Percentiles rank a stretch among this genome's conserved stretches.
phyloP scores from a whole-genome alignment of 2,797 vertebrate species.

The Nannoperca obscura region DNA sequence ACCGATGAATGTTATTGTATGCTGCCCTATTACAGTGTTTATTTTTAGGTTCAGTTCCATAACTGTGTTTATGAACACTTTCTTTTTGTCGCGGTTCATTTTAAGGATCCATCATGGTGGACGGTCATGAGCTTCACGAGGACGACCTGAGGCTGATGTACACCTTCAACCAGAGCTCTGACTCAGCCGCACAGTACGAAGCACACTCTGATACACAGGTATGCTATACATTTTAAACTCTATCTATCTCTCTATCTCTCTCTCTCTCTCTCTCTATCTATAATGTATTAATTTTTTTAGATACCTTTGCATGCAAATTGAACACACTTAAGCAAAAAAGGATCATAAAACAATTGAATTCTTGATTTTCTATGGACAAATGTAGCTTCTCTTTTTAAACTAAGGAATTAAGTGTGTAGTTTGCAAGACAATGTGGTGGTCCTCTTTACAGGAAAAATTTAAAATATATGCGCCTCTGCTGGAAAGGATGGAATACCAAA shows the following conservation, averaged over 20 bases:
- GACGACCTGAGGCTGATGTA: slow-evolving; percentile 96
- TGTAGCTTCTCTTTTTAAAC: neutral
- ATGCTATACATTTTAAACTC: slow-evolving; percentile 20
- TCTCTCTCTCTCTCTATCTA: too few species aligned
- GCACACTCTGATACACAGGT: slow-evolving; percentile 97
- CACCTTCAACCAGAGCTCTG: slow-evolving; percentile 89
- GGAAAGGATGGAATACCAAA: neutral
- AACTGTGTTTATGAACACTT: neutral
- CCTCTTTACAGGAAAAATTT: neutral
- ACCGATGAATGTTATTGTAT: neutral
- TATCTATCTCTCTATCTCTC: too few species aligned
- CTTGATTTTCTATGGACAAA: neutral
- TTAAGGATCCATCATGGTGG: slow-evolving; percentile 90
- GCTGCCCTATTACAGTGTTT: neutral
- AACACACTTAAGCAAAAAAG: neutral
- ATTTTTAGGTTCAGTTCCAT: neutral
- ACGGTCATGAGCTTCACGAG: slow-evolving; percentile 91
- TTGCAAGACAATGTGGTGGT: neutral
- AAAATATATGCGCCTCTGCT: neutral
- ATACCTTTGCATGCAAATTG: neutral
- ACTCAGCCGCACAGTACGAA: slow-evolving; percentile 89
- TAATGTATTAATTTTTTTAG: too few species aligned
- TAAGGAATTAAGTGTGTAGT: too few species aligned
- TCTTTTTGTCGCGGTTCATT: slow-evolving; percentile 5
- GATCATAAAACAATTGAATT: neutral